These are phyloP conservation scores for Pogonomyrmex barbatus DNA, from an alignment of 1,140 invertebrate genomes.

Conservation along the genomic window DNA sequence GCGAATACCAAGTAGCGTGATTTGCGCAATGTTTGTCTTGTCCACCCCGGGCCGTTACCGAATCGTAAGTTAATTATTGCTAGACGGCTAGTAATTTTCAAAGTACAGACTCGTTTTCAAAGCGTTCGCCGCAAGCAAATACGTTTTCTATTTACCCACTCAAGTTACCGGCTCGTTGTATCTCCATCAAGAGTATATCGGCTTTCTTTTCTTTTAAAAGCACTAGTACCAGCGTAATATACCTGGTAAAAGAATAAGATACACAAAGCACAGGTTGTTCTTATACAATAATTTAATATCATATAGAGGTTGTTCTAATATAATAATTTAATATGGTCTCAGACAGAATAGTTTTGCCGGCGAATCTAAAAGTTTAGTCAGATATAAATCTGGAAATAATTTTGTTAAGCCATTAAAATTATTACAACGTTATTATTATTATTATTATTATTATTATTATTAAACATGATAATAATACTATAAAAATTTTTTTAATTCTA, in stretches of 20 bases:
- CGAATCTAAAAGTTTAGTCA: no score
- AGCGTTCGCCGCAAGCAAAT: slow-evolving; percentile 45
- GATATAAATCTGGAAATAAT: no score
- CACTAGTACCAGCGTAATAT: not conserved
- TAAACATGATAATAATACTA: no score
- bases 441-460: no score
- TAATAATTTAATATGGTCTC: not conserved
- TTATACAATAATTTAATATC: slow-evolving; percentile 1
- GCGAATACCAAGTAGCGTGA: slow-evolving; percentile 65
- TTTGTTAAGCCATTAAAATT: no score
- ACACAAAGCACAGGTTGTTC: not conserved
- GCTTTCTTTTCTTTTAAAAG: not conserved
- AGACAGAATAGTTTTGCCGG: no score
- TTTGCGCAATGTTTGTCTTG: slow-evolving; percentile 69
- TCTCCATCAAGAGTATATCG: not conserved
- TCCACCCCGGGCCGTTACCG: slow-evolving; percentile 32
- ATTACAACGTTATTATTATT: no score
- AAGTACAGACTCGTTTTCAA: slow-evolving; percentile 44
- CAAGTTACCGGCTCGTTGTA: slow-evolving; percentile 32
- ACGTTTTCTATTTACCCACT: slow-evolving; percentile 37
- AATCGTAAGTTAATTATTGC: slow-evolving; percentile 74
- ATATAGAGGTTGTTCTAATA: not conserved
- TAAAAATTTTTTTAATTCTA: no score
- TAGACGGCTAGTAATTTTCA: slow-evolving; percentile 43
- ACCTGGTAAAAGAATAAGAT: not conserved